phyloP scores from a whole-genome alignment of 2,888 invertebrate genomes.

The Lochmaea crataegi region DNA sequence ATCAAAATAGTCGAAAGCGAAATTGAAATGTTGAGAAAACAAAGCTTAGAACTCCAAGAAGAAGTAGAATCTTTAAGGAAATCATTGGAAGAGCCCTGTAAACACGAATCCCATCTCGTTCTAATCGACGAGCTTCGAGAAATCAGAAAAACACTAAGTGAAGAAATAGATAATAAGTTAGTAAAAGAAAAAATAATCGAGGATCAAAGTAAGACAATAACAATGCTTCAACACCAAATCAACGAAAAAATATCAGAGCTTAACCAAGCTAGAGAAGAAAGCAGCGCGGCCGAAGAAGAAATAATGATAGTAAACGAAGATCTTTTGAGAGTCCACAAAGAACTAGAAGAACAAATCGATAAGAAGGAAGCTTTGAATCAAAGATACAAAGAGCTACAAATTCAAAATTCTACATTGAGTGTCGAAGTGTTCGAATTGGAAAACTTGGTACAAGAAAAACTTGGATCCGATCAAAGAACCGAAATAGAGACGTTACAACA shows the following conservation, averaged over 20 bases:
- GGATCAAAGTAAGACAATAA: conserved; percentile 51
- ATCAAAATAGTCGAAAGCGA: conserved; percentile 46
- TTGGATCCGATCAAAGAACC: conserved; percentile 27
- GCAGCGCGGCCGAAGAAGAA: conserved; percentile 44
- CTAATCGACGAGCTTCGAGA: conserved; percentile 46
- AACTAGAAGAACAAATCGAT: conserved; percentile 47
- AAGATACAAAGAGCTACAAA: conserved; percentile 48
- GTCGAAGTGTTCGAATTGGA: conserved; percentile 50
- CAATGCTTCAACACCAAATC: conserved; percentile 45
- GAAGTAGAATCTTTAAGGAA: conserved; percentile 46
- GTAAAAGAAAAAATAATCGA: conserved; percentile 54
- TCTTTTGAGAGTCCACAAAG: conserved; percentile 45
- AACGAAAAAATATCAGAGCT: conserved; percentile 49
- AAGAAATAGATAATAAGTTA: conserved; percentile 49
- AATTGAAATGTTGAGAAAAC: conserved; percentile 46
- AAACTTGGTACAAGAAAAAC: conserved; percentile 43
- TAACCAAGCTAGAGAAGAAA: conserved; percentile 44
- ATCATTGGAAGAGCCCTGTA: conserved; percentile 44
- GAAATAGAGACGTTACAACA: conserved; percentile 37
- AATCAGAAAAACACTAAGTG: conserved; percentile 45
- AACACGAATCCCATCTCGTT: conserved; percentile 43
- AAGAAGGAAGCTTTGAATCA: conserved; percentile 47
- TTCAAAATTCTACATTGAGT: conserved; percentile 45
- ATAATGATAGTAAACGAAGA: conserved; percentile 47
- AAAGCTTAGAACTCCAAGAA: conserved; percentile 42